These are phyloP conservation scores for Brachionichthys hirsutus DNA, from an alignment of 2,113 vertebrate genomes.

Conservation along the genomic window DNA sequence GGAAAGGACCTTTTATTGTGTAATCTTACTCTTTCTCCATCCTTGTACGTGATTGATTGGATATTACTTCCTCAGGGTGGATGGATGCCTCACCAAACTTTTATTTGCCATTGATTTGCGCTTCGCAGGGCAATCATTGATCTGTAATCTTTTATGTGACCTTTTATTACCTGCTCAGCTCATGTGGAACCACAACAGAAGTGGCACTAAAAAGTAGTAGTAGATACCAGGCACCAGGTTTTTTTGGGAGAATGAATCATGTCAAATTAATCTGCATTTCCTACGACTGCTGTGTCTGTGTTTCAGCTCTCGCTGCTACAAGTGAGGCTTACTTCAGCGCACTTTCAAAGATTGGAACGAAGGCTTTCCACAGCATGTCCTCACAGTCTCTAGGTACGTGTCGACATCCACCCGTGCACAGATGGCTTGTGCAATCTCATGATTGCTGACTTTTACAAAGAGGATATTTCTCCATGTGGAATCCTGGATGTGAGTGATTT, in stretches of 20 bases:
- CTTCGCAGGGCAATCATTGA: too few relatives aligned
- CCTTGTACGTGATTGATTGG: too few relatives aligned
- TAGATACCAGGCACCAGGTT: too few relatives aligned
- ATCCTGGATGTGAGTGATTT: not conserved
- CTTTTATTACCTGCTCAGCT: too few relatives aligned
- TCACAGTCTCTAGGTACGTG: slow-evolving; percentile 83
- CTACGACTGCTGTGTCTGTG: not conserved
- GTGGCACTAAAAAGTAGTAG: too few relatives aligned
- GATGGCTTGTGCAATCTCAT: not conserved
- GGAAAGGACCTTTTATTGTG: too few relatives aligned
- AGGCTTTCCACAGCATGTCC: slow-evolving; percentile 82
- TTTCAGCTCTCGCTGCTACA: slow-evolving; percentile 81
- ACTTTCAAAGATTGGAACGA: slow-evolving; percentile 88
- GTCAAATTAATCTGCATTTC: not conserved
- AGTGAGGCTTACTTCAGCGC: slow-evolving; percentile 90
- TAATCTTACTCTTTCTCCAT: too few relatives aligned
- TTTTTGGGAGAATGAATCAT: not conserved
- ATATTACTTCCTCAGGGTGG: too few relatives aligned
- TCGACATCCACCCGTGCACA: not conserved
- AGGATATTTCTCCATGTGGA: not conserved
- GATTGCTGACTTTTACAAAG: not conserved
- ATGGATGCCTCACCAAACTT: too few relatives aligned
- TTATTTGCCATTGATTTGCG: too few relatives aligned
- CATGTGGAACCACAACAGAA: too few relatives aligned
- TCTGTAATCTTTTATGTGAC: too few relatives aligned